Percentiles rank a stretch among this genome's conserved stretches.
Conservation (phyloP, 2,113 vertebrate species). For the Hystrix brachyura region DNA sequence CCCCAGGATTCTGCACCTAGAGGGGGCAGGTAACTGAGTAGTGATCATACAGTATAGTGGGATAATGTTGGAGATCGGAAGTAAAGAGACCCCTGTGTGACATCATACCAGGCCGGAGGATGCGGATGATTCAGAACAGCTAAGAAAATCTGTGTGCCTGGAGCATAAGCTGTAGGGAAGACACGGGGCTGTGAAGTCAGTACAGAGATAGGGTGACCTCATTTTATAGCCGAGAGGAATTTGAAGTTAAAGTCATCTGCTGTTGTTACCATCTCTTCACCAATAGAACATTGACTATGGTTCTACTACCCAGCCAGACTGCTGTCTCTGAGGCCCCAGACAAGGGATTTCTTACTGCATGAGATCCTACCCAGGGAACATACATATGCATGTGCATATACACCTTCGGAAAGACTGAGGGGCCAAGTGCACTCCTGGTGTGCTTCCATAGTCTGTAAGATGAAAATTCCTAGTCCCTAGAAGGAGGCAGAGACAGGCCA, state of each 20-base stretch:
- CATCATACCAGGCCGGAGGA: not conserved
- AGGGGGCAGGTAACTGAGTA: not conserved
- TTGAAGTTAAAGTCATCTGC: not conserved
- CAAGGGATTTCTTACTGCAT: not conserved
- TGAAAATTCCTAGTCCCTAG: not conserved
- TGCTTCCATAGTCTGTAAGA: not conserved
- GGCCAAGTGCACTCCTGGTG: not conserved
- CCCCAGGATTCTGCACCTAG: not conserved
- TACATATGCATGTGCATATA: rapidly evolving
- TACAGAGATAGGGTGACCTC: not conserved
- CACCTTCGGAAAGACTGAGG: not conserved
- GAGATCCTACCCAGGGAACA: too few relatives aligned
- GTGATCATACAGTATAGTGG: too few relatives aligned
- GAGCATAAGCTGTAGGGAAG: not conserved
- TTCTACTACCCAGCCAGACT: not conserved
- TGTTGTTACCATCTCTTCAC: not conserved
- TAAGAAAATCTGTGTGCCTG: not conserved
- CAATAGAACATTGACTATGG: not conserved
- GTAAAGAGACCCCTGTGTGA: not conserved
- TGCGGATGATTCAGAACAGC: not conserved
- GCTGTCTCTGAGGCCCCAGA: not conserved
- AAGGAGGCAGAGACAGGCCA: not conserved
- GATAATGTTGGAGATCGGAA: not conserved
- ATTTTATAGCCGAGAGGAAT: conserved; percentile 27
- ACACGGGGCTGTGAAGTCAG: rapidly evolving